Evolutionary conservation across 2,888 invertebrate genomes (phyloP).

Genomic region (Netelia inedita): DNA sequence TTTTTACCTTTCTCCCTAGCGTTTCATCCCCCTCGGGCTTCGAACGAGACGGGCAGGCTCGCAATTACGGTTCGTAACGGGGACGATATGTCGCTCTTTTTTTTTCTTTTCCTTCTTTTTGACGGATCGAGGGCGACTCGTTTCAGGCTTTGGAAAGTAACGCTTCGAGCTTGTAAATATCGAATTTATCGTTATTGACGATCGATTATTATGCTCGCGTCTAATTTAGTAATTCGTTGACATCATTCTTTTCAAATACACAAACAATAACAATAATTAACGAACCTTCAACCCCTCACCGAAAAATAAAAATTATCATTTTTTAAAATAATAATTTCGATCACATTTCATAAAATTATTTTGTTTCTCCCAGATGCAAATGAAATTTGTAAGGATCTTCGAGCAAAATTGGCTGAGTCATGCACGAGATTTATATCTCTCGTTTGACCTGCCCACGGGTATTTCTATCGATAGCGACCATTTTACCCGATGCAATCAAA

Average conservation of each 20-base stretch:
- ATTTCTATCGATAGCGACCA: constrained; percentile 38
- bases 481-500: constrained; percentile 66
- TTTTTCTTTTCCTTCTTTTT: background rate
- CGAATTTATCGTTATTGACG: background rate
- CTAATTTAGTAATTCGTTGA: too few species aligned
- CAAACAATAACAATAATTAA: too few species aligned
- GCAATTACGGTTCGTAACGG: background rate
- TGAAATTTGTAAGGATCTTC: background rate
- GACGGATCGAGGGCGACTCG: background rate
- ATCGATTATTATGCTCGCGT: background rate
- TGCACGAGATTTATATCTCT: background rate
- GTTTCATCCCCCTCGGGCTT: background rate
- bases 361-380: background rate
- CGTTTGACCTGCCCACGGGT: constrained; percentile 20
- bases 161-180: background rate
- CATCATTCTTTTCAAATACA: too few species aligned
- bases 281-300: too few species aligned
- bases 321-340: too few species aligned
- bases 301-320: too few species aligned
- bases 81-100: background rate
- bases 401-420: background rate
- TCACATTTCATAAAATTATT: background rate
- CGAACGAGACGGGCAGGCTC: background rate
- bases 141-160: background rate
- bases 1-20: background rate